Evolutionary conservation across 2,888 invertebrate species (phyloP), one percentile per base, ranked within the genome.

Genomic region (Idaea dimidiata): DNA sequence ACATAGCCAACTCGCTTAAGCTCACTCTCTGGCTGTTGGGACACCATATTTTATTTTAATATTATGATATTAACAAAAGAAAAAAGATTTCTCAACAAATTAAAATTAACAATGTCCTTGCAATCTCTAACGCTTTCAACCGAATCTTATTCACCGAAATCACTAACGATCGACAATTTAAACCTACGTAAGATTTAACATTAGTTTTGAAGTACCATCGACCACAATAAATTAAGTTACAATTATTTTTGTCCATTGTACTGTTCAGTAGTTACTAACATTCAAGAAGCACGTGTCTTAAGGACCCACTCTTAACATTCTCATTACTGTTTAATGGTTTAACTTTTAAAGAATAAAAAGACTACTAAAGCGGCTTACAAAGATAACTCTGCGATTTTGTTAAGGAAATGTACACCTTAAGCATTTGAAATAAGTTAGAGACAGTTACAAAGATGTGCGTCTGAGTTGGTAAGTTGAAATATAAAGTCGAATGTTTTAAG

Each of bases 321-420:
- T 92, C 91, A 92, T 92, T 91, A 91, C 87, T 76, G 78, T 87
- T 89, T 91, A 92, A 92, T 91, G 89, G 89, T 88, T 89, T 80
- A 81, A 80, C 73, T 83, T 80, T 84, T 81, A 81, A 86, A 83
- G 77, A 86, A 87, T 84, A 81, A 82, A 79, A 82, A 86, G 83
- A 87, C 86, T 81, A 86, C 80, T 81, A 83, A 83, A 82, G 80
- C 78, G 78, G 81, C 79, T 70, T 68, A 76, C 80, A 76, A 66
- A 75, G 80, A 43, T 43, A 43, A 43, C 3, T 14, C 43, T 43
- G 43, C 14, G 14, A 10, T 43, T 43, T 43, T 43, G 43, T 43
- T 14, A 43, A 3, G 6, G 43, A 14, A 43, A 43, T 43, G 7
- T 10, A 43, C 0, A 43, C 10, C 43, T 43, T 43, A 8, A 8